Base-by-base conservation (phyloP, 2,797 vertebrate genomes). In the Basileuterus tristriatus region DNA sequence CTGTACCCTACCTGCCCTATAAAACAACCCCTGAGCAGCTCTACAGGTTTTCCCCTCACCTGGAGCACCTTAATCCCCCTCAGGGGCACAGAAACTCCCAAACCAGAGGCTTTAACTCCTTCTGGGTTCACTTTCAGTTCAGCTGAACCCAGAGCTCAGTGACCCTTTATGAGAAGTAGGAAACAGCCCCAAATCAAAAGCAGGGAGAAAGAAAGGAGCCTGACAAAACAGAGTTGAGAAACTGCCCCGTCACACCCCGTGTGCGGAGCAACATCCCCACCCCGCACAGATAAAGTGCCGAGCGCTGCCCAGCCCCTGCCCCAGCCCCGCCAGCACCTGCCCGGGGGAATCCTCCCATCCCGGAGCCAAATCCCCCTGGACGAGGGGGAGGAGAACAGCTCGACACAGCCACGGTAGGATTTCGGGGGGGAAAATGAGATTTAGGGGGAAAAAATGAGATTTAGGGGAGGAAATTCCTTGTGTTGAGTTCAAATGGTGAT, bases 151-250 rank as follows among this genome's bases (percentile, higher is more conserved):
- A 1, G 68, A 95, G 47, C 43, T 85, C 64, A 67, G 56, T 78
- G 62, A 92, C 90, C 64, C 52, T 68, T 83, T n/a, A 17, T 26
- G n/a, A 47, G 49, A 6, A 1, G 4, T 13, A 46, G 52, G 46
- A 37, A 67, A 39, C 83, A 63, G 2, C 6, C 43, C 23, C 68
- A 27, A 36, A 27, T 19, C 72, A 36, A 71, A 70, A 20, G 5
- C 21, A 1, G 59, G 44, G 18, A 58, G 58, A 14, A 70, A 79
- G 18, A 41, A 70, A 90, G 37, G 37, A 78, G 41, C 80, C 87
- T 87, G 69, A 76, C 70, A 76, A 87, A 93, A 67, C 86, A 58
- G n/a, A 5, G 63, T 96, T 96, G 95, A 24, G 93, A 94, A 95
- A 93, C 47, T 37, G 56, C 41, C 41, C 49, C 1, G 94, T 78